A percentile compares a stretch with the other conserved stretches of the same genome.
phyloP scores from a whole-genome alignment of 2,113 vertebrate species.

The Engraulis encrasicolus region DNA sequence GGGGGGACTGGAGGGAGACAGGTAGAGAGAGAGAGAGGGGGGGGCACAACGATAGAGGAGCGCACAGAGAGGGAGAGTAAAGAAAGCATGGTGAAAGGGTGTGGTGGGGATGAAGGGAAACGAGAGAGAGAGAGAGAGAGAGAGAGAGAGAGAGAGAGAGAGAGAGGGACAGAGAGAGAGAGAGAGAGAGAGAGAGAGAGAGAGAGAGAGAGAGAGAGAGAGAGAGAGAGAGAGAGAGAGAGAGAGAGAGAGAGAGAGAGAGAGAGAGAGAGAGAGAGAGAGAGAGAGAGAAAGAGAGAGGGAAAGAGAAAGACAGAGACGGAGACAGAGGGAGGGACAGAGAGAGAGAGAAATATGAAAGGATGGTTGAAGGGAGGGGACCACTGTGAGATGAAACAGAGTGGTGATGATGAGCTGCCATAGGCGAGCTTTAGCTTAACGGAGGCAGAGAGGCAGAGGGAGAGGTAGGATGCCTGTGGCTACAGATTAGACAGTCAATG shows the following conservation, averaged over 20 bases:
- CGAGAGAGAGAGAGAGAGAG: constrained; percentile 18
- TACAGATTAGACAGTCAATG: not conserved
- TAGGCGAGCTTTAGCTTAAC: constrained; percentile 10
- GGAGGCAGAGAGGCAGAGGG: not conserved
- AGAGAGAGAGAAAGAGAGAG: not conserved
- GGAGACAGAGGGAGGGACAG: not conserved
- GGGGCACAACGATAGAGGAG: too few relatives aligned
- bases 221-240: not conserved
- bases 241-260: not conserved
- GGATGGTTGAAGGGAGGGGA: not conserved
- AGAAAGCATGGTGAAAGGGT: too few relatives aligned
- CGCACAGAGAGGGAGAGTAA: too few relatives aligned
- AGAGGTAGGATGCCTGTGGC: not conserved
- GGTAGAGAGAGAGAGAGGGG: too few relatives aligned
- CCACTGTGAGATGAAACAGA: not conserved
- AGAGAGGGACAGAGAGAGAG: too few relatives aligned
- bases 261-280: not conserved
- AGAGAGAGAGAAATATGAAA: not conserved
- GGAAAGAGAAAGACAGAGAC: too few relatives aligned
- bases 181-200: not conserved
- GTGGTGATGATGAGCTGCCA: constrained; percentile 30
- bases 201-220: not conserved
- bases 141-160: too few relatives aligned
- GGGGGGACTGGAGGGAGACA: too few relatives aligned
- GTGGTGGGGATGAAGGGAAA: not conserved